These are phyloP conservation scores for Actinemys pallida DNA, from an alignment of 2,113 vertebrate genomes.

Conservation along the genomic window DNA sequence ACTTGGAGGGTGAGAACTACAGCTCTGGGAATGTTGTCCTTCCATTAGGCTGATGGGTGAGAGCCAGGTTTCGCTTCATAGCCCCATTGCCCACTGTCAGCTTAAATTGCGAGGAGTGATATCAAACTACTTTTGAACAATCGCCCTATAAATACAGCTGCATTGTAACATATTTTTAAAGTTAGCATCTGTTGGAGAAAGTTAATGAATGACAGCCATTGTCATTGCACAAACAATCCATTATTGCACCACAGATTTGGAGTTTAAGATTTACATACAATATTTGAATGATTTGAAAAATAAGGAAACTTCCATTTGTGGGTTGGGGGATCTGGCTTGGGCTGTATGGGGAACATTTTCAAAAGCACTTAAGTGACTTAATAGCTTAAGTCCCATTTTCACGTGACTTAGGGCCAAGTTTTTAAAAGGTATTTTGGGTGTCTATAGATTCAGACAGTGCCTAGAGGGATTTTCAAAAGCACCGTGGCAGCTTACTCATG, in stretches of 20 bases:
- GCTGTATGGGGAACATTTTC: background rate
- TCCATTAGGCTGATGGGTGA: background rate
- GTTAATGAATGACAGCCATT: conserved; percentile 3
- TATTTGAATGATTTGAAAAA: background rate
- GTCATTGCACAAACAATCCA: background rate
- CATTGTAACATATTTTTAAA: background rate
- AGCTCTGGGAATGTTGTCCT: background rate
- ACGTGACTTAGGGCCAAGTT: background rate
- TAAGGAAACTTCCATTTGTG: background rate
- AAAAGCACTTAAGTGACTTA: background rate
- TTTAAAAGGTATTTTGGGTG: background rate
- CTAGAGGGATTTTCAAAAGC: background rate
- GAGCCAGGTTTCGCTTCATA: background rate
- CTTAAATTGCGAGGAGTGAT: background rate
- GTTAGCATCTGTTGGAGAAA: background rate
- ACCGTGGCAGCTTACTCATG: background rate
- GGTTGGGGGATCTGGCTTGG: background rate
- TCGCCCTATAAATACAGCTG: background rate
- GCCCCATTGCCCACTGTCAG: background rate
- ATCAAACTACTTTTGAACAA: background rate
- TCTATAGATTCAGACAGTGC: background rate
- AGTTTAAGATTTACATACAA: background rate
- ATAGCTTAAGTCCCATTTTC: background rate
- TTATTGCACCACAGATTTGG: background rate
- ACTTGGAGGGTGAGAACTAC: background rate